Evolutionary conservation across 2,113 vertebrate genomes (phyloP), one percentile per base, ranked within the genome.

Genomic region (Lagopus leucura): DNA sequence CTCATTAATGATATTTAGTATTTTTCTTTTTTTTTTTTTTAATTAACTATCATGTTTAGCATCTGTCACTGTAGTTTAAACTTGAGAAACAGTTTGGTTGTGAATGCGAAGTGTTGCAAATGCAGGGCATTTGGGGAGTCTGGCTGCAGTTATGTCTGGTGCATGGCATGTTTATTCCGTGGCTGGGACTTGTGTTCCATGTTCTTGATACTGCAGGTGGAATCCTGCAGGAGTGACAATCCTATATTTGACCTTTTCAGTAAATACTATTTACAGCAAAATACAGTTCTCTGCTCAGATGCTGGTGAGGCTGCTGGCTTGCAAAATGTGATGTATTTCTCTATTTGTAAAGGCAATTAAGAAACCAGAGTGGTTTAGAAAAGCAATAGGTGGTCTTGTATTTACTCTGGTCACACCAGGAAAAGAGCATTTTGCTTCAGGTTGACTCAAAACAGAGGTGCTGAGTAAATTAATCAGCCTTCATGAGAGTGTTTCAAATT

Each of bases 81-180:
- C 17, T 2, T 11, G 15, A 38, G 73, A 24, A 2, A 5, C 7
- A 5, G 36, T 27, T 32, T 15, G 7, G 15, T 52, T 72, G 18
- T 0, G 1, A 61, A 28, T 8, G 32, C 30, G 1, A 8, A 27
- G 9, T 6, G 3, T 2, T 71, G 83, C 71, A 36, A 30, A 36
- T 24, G 8, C 9, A 11, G 58, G 47, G 20, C 5, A 0, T 13
- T 22, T 70, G 16, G 45, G 18, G 64, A 72, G 17, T 5, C 27
- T 75, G 63, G 18, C 63, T 0, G 0, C 12, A 30, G 63, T 25
- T 61, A 45, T 27, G 52, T 16, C 52, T 61, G 58, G 17, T 27
- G 22, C 4, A 0, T 32, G 2, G 11, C 34, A 45, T 22, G 30
- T 40, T 69, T 28, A 8, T 43, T 61, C 19, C 60, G 11, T 55